Conservation (phyloP, 2,888 invertebrate species). For the Phlogophora meticulosa region DNA sequence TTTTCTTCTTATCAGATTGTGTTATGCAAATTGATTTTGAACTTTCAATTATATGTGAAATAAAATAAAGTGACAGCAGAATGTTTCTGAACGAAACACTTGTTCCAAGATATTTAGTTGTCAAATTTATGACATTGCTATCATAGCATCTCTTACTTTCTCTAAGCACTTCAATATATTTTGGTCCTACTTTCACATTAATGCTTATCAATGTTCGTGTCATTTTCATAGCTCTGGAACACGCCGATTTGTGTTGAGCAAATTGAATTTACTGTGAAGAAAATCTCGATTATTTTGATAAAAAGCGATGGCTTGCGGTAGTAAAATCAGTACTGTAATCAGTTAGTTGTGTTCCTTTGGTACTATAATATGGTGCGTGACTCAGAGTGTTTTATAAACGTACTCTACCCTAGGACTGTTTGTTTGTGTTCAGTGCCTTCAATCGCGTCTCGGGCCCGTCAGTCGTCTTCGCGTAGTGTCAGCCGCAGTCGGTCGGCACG, state of each 20-base stretch:
- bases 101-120: not conserved
- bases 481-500: conserved; percentile 67
- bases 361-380: conserved; percentile 37
- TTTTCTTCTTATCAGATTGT: too few species aligned
- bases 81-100: conserved; percentile 55
- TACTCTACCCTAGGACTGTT: conserved; percentile 51
- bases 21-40: too few species aligned
- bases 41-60: conserved; percentile 14
- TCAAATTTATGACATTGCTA: not conserved
- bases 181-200: conserved; percentile 23
- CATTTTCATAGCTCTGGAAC: conserved; percentile 23
- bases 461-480: conserved; percentile 62
- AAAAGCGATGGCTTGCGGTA: not conserved
- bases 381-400: conserved; percentile 28
- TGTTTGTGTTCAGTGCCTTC: conserved; percentile 66
- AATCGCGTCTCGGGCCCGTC: conserved; percentile 65
- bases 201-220: conserved; percentile 22
- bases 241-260: conserved; percentile 29
- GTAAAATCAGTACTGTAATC: not conserved
- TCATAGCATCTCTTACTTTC: conserved; percentile 31
- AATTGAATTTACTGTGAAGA: conserved; percentile 44
- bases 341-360: conserved; percentile 11
- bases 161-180: not conserved
- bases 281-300: conserved; percentile 5
- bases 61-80: conserved; percentile 12